These are phyloP conservation scores for Sphaerophoria rueppellii DNA, from an alignment of 2,888 invertebrate species.

Conservation along the genomic window DNA sequence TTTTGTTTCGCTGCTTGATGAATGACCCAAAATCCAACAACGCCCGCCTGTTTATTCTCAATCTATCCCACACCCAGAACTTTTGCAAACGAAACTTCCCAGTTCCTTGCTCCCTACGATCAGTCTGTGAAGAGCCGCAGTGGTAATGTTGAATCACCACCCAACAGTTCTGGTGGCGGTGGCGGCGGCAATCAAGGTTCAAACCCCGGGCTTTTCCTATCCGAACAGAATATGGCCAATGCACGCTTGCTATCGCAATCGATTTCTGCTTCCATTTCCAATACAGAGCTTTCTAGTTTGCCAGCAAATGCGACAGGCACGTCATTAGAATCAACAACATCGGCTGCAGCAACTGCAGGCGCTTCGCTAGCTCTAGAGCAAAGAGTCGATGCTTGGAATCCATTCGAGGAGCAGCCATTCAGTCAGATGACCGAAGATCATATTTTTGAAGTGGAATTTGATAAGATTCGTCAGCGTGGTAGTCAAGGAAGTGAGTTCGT, in stretches of 20 bases:
- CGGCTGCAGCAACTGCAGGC: conserved; percentile 58
- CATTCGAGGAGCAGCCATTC: conserved; percentile 90
- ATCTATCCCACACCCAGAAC: conserved; percentile 83
- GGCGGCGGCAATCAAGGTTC: conserved; percentile 75
- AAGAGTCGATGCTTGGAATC: conserved; percentile 89
- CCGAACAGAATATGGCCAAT: conserved; percentile 77
- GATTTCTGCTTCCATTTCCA: conserved; percentile 78
- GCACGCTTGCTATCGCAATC: conserved; percentile 73
- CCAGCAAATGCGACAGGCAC: conserved; percentile 62
- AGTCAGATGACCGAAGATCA: conserved; percentile 90
- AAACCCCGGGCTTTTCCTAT: conserved; percentile 79
- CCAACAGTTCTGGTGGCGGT: conserved; percentile 60
- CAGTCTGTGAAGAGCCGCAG: conserved; percentile 85
- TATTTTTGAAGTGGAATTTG: conserved; percentile 92
- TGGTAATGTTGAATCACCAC: conserved; percentile 75
- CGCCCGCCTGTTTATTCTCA: neutral
- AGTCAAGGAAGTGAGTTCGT: conserved; percentile 87
- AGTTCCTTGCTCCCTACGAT: conserved; percentile 89
- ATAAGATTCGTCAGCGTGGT: conserved; percentile 90
- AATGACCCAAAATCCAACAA: conserved; percentile 35
- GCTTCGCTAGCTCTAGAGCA: conserved; percentile 76
- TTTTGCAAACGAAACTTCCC: conserved; percentile 88
- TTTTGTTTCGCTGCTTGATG: conserved; percentile 55
- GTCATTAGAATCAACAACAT: conserved; percentile 73
- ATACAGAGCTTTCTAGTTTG: conserved; percentile 72